Evolutionary conservation across 2,113 vertebrate species (phyloP).

Genomic region (Thermophis baileyi): DNA sequence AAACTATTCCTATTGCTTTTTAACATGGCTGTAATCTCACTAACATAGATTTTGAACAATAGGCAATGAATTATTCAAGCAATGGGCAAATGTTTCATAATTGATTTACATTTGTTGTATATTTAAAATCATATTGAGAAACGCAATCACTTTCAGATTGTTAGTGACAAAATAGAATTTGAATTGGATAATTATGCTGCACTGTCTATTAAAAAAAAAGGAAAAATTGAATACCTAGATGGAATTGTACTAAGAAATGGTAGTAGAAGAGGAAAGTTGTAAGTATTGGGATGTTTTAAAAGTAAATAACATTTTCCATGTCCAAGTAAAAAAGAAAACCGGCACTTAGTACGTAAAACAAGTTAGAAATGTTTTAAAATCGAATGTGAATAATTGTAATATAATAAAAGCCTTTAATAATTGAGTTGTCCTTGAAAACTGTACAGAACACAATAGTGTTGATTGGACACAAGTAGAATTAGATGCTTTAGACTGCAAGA

Average conservation of each 20-base stretch:
- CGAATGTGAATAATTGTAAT: neutral
- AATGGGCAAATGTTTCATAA: neutral
- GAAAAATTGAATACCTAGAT: neutral
- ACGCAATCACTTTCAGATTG: neutral
- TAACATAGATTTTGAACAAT: neutral
- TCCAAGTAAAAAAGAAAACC: neutral
- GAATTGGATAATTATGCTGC: neutral
- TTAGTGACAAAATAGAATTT: neutral
- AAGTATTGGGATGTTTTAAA: neutral
- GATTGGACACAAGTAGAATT: neutral
- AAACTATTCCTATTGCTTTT: neutral
- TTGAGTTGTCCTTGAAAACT: neutral
- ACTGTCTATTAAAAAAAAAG: neutral
- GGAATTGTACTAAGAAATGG: neutral
- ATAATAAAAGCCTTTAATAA: neutral
- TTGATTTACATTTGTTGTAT: neutral
- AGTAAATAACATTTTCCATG: neutral
- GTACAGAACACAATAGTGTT: neutral
- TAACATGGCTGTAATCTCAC: neutral
- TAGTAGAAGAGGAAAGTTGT: neutral
- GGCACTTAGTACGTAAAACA: neutral
- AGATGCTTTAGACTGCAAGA: neutral
- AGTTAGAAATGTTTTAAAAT: neutral
- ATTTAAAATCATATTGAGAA: neutral
- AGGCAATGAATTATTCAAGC: neutral